Evolutionary conservation across 2,797 vertebrate genomes (phyloP), one percentile per base, ranked within the genome.

Genomic region (Oreonectes daqikongensis): DNA sequence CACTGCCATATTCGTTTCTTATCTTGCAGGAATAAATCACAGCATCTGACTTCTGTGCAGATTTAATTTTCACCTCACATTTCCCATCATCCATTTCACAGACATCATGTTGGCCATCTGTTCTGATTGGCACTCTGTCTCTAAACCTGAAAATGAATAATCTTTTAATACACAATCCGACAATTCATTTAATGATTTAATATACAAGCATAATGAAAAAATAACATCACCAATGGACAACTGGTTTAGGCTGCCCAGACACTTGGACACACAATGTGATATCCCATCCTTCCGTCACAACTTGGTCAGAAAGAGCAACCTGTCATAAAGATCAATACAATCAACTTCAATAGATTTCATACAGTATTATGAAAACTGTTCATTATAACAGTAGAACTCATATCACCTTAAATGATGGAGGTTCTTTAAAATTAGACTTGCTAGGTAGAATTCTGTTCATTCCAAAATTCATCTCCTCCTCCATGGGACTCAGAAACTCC

Each of bases 21-120:
- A 96, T 91, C 89, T 94, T 96, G 87, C 96, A 98, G 70, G 91
- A 88, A 46, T 97, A 98, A 79, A 94, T 90, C 63, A 96, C 97
- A 0, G 91, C 86, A 0, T 98, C 96, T 0, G 92, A 89, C 73
- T 92, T 93, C 84, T 94, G 94, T 0, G 91, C 93, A 0, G 92
- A 93, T 82, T 87, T 63, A 80, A 98, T 95, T 75, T 92, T 94
- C 82, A 98, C 85, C 0, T 93, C 93, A 50, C 89, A 92, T 55
- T 86, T 81, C 8, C 93, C 93, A 0, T 90, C 89, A 0, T 92
- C 92, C 0, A 81, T 90, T 85, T 96, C 94, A 0, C 69, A 86
- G 0, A 87, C 85, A 0, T 89, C 84, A 75, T 93, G 93, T 70
- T 93, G 92, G n/a, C 93, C 91, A 5, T 90, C 91, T 0, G 92